Base-by-base conservation (phyloP, 2,888 invertebrate species). In the Siphlonurus alternatus region DNA sequence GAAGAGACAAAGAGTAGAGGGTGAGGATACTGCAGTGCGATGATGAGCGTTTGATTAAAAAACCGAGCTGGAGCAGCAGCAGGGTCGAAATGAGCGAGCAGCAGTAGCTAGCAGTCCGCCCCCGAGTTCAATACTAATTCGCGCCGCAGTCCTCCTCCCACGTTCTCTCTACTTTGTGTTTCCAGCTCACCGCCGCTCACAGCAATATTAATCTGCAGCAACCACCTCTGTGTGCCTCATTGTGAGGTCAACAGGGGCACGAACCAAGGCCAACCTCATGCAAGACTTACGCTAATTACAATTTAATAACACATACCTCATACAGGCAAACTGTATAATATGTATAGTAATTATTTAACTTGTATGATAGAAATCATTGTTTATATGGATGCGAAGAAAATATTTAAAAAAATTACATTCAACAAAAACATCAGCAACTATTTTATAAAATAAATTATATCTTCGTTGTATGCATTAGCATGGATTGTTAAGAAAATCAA, bases 1-100 rank as follows among this genome's bases (percentile, higher is more conserved):
- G 25, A 63, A 65, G 60, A 56, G 59, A 63, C 24, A 56, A 20
- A 25, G 38, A 63, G 60, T n/a, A 54, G 38, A 56, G 38, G 15
- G 38, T 10, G 38, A 38, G 38, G n/a, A 38, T 5, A 38, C 7
- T 10, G 38, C 5, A 15, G 38, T 15, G 38, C 5, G 38, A 38
- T 38, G 38, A 38, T 38, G 38, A 38, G 38, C 38, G 38, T 38
- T 38, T 38, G 38, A 38, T 38, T 38, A 38, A 38, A 38, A 38
- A 38, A 38, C 5, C 5, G 15, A 38, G 38, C 38, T 38, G 7
- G 38, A 38, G 7, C 15, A 5, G 7, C 38, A n/a, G n/a, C n/a
- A n/a, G n/a, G n/a, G n/a, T n/a, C n/a, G n/a, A n/a, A n/a, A n/a
- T n/a, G n/a, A n/a, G n/a, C n/a, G n/a, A 38, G 15, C 38, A 15